Evolutionary conservation across 2,888 invertebrate genomes (phyloP).

Genomic region (Brenthis ino): DNA sequence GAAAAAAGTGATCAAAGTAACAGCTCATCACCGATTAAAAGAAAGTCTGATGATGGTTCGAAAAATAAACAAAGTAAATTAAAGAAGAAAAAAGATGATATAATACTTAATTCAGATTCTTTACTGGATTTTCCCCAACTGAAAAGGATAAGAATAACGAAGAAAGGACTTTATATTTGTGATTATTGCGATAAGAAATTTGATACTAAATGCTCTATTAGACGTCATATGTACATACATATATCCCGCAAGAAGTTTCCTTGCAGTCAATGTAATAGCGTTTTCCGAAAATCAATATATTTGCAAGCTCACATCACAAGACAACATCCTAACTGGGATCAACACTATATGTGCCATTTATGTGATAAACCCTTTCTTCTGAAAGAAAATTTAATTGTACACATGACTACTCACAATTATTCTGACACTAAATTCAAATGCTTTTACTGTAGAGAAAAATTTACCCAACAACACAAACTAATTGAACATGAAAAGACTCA

Average conservation of each 20-base stretch:
- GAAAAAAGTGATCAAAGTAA: conserved; percentile 40
- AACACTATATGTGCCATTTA: conserved; percentile 86
- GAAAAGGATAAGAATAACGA: conserved; percentile 6
- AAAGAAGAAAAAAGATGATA: conserved; percentile 7
- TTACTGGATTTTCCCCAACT: conserved; percentile 1
- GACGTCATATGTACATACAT: conserved; percentile 86
- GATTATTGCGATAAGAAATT: conserved; percentile 85
- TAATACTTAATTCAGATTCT: conserved; percentile 1
- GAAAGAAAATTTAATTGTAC: conserved; percentile 88
- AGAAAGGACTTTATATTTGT: conserved; percentile 66
- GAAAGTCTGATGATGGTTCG: conserved; percentile 1
- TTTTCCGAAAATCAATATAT: conserved; percentile 85
- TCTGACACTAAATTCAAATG: conserved; percentile 82
- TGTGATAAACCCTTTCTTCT: conserved; percentile 90
- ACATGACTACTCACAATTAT: conserved; percentile 86
- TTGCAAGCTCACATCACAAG: conserved; percentile 84
- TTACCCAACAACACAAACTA: conserved; percentile 55
- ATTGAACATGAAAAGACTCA: conserved; percentile 89
- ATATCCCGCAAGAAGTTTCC: conserved; percentile 84
- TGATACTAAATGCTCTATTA: conserved; percentile 84
- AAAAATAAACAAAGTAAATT: conserved; percentile 17
- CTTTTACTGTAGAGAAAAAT: conserved; percentile 81
- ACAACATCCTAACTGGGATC: conserved; percentile 73
- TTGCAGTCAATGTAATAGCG: conserved; percentile 84
- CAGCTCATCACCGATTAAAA: conserved; percentile 10